phyloP scores from a whole-genome alignment of 2,888 invertebrate species.

The Amphiduros pacificus region DNA sequence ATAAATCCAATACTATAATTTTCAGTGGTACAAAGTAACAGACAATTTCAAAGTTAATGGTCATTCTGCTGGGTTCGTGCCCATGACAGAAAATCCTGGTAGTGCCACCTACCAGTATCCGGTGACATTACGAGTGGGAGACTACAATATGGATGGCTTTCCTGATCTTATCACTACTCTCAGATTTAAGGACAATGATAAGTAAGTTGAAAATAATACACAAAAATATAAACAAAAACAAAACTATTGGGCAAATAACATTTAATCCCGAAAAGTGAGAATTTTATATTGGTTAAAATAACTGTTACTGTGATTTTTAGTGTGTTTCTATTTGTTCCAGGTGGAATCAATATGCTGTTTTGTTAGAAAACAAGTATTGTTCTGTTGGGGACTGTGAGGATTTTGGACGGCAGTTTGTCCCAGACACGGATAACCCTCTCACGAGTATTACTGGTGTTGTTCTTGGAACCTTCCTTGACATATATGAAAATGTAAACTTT shows the following conservation, averaged over 20 bases:
- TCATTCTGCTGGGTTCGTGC: background rate
- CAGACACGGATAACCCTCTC: slow-evolving; percentile 9
- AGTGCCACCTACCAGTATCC: background rate
- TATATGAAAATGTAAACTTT: slow-evolving; percentile 84
- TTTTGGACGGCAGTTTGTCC: slow-evolving; percentile 19
- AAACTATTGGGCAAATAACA: no score
- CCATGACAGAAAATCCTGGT: background rate
- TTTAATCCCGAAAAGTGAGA: no score
- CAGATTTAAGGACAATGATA: no score
- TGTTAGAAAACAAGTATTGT: slow-evolving; percentile 25
- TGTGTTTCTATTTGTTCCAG: no score
- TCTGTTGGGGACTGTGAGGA: background rate
- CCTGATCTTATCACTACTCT: slow-evolving; percentile 73
- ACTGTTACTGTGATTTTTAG: no score
- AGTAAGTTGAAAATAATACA: no score
- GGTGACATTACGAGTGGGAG: slow-evolving; percentile 76
- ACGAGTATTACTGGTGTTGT: slow-evolving; percentile 28
- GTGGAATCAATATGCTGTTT: no score
- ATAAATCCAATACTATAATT: no score
- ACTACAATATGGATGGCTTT: slow-evolving; percentile 95
- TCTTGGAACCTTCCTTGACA: slow-evolving; percentile 84
- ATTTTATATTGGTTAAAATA: no score
- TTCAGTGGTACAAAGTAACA: background rate
- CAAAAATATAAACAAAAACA: no score
- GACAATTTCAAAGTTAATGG: background rate